These are phyloP conservation scores for Platyura marginata DNA, from an alignment of 1,140 invertebrate species.

Conservation along the genomic window DNA sequence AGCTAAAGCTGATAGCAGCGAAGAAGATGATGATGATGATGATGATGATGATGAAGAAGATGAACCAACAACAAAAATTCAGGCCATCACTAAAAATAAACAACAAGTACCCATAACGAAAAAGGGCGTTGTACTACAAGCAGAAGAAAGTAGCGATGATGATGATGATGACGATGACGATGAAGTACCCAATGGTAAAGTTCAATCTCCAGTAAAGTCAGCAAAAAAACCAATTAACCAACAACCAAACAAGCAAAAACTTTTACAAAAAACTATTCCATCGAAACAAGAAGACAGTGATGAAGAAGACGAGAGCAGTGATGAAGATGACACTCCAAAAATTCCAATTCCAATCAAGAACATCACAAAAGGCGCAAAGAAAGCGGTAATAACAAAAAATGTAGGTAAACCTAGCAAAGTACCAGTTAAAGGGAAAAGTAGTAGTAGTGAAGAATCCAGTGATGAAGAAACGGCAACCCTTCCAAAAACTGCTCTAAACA, in stretches of 20 bases:
- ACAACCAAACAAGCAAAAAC: too few relatives aligned
- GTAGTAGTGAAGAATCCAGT: not conserved
- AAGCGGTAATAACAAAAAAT: too few relatives aligned
- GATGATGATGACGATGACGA: not conserved
- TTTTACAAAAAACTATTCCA: not conserved
- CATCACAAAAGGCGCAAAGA: too few relatives aligned
- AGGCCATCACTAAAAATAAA: not conserved
- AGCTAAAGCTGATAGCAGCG: not conserved
- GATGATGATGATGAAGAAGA: not conserved
- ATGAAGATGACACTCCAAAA: not conserved
- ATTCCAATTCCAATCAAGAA: too few relatives aligned
- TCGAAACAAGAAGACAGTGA: not conserved
- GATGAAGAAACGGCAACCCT: not conserved
- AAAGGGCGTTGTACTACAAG: not conserved
- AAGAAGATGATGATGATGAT: not conserved
- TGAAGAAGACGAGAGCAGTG: not conserved
- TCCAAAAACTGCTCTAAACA: slow-evolving; percentile 8
- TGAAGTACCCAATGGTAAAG: too few relatives aligned
- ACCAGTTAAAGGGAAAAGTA: too few relatives aligned
- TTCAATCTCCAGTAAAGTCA: too few relatives aligned
- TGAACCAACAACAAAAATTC: not conserved
- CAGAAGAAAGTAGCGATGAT: not conserved
- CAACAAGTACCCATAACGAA: not conserved
- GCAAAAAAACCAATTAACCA: too few relatives aligned
- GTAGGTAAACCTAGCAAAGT: too few relatives aligned